Base-by-base conservation (phyloP, 2,888 invertebrate genomes). In the Pimpla rufipes region DNA sequence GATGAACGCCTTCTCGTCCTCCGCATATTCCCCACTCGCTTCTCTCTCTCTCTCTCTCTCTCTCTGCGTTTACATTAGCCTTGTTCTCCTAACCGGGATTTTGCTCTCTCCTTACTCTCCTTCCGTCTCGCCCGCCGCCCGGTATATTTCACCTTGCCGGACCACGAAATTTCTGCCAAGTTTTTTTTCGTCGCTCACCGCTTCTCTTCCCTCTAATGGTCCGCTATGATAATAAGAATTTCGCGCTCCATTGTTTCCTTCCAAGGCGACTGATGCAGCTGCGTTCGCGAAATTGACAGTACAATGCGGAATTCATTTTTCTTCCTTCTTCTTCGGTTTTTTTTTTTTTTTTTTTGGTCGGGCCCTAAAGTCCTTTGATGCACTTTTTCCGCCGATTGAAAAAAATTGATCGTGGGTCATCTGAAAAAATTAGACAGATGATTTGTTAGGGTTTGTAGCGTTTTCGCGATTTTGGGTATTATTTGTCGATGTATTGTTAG, bases 21-120 rank as follows among this genome's bases (percentile, higher is more conserved):
- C 29, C 29, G 29, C 29, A 29, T 8, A 52, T 52, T 66, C 35
- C 76, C 35, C 62, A 64, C 68, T 76, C 55, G 5, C 29, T 5
- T 11, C 10, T 5, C 29, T 4, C 62, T 47, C 29, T 4, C 62
- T 47, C 18, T 40, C 66, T 13, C 62, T 52, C 40, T 50, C 59
- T 64, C 75, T 21, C 74, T 68, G 62, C 68, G 80, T 80, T 78
- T 84, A 70, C 83, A 84, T 84, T 84, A 84, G 83, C 83, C 83
- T 80, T 74, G 77, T 84, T 80, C 83, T 80, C 80, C 21, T 80
- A 84, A 80, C 81, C 81, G 81, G 74, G 66, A 79, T 81, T 80
- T 74, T 57, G 77, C 55, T 21, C 52, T 70, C 74, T 47, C 8
- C 52, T 35, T 37, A 11, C 29, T 29, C 29, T 29, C 29, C 4